Evolutionary conservation across 2,797 vertebrate species (phyloP), one percentile per base, ranked within the genome.

Genomic region (Myotis daubentonii): DNA sequence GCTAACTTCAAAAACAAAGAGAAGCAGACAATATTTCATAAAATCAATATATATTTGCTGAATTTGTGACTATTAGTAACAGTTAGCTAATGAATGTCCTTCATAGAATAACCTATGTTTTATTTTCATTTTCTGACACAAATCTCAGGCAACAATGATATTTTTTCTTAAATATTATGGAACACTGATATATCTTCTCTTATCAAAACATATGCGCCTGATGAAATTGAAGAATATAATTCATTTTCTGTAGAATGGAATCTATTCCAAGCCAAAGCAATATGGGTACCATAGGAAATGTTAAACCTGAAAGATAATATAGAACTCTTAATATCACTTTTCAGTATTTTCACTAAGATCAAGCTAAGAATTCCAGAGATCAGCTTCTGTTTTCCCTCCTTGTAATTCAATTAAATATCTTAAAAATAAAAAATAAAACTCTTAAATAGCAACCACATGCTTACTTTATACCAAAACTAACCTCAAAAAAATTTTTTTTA

Each of bases 71-170:
- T 51, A 66, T 66, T 51, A 82, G 47, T 57, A 72, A 86, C 3
- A 76, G 9, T 51, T 87, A 53, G 4, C 6, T 53, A 82, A 76
- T 38, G 22, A 82, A 1, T 55, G 2, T 28, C 82, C 20, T 57
- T 70, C 28, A 60, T 65, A 44, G 11, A 49, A 51, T 28, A 76
- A 86, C 57, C 11, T 19, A 85, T 2, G 7, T 41, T 65, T 53
- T 66, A 78, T 86, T 92, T 16, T 92, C 33, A 92, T 66, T 78
- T 92, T 9, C 33, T 47, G 19, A 44, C 25, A 89, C 78, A 87
- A 87, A 79, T 68, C 5, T 36, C 38, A 65, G 30, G 8, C 8
- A 72, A 60, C 17, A 65, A 57, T 3, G 15, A 65, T n/a, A 41
- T 60, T 36, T 84, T 83, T 72, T 51, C 19, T 57, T 49, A 65